These are phyloP conservation scores for Sylvia borin DNA, from an alignment of 2,797 vertebrate species.

Conservation along the genomic window DNA sequence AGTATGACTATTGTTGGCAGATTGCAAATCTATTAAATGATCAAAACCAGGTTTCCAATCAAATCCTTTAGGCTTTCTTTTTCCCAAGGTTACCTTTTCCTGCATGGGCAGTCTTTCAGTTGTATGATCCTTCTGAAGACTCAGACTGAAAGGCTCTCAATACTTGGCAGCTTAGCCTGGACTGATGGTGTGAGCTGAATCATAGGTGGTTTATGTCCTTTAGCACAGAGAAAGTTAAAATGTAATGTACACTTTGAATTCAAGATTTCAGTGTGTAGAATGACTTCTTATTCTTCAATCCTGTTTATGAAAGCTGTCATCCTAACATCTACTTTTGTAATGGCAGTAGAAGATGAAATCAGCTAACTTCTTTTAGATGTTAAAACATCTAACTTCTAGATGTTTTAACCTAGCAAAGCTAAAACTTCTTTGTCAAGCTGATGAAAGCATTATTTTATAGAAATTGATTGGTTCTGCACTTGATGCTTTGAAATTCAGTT, in stretches of 20 bases:
- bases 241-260: not conserved
- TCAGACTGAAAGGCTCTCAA: not conserved
- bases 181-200: not conserved
- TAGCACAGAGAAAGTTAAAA: not conserved
- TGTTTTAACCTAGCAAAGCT: not conserved
- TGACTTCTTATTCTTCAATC: not conserved
- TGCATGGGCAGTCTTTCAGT: not conserved
- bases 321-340: not conserved
- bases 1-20: not conserved
- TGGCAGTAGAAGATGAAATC: not conserved
- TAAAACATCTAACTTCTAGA: too few species aligned
- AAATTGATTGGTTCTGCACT: constrained; percentile 3
- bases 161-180: not conserved
- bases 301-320: not conserved
- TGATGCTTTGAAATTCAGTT: constrained; percentile 16
- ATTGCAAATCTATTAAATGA: not conserved
- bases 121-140: not conserved
- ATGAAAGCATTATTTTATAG: not conserved
- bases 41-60: not conserved
- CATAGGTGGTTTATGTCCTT: not conserved
- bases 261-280: not conserved
- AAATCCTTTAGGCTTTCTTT: not conserved
- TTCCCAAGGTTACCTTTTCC: not conserved
- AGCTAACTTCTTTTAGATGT: not conserved
- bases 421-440: not conserved